Evolutionary conservation across 2,797 vertebrate species (phyloP).

Genomic region (Chiroxiphia lanceolata): DNA sequence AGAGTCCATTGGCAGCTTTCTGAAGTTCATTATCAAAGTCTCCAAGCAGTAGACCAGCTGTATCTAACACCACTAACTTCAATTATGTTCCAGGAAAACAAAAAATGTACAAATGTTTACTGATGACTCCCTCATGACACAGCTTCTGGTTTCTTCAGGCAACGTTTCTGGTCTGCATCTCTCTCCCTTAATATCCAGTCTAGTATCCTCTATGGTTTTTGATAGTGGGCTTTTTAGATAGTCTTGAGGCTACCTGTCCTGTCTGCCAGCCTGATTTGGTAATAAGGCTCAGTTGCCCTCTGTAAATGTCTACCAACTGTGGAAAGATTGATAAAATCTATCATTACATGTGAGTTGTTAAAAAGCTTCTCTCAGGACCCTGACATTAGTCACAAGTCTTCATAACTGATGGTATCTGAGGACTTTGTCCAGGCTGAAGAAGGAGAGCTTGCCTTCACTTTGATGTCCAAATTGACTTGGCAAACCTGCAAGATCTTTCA

Average conservation of each 20-base stretch:
- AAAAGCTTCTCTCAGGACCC: not conserved
- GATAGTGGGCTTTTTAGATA: not conserved
- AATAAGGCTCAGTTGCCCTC: not conserved
- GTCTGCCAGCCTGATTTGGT: not conserved
- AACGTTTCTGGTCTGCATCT: not conserved
- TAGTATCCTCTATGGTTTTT: not conserved
- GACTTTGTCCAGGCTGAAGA: too few species aligned
- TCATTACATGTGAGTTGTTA: accelerated
- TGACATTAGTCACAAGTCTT: not conserved
- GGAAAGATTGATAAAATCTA: not conserved
- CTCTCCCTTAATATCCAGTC: not conserved
- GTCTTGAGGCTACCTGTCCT: not conserved
- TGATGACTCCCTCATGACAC: not conserved
- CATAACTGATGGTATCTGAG: not conserved
- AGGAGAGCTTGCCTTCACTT: too few species aligned
- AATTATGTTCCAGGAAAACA: not conserved
- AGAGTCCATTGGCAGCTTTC: not conserved
- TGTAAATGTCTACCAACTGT: not conserved
- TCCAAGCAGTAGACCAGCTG: not conserved
- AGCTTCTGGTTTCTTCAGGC: not conserved
- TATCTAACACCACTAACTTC: not conserved
- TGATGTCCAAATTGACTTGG: too few species aligned
- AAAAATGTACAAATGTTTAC: not conserved
- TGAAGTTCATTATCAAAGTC: not conserved
- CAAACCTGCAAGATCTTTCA: too few species aligned